Evolutionary conservation across 2,113 vertebrate genomes (phyloP).

Genomic region (Corythornis cristatus): DNA sequence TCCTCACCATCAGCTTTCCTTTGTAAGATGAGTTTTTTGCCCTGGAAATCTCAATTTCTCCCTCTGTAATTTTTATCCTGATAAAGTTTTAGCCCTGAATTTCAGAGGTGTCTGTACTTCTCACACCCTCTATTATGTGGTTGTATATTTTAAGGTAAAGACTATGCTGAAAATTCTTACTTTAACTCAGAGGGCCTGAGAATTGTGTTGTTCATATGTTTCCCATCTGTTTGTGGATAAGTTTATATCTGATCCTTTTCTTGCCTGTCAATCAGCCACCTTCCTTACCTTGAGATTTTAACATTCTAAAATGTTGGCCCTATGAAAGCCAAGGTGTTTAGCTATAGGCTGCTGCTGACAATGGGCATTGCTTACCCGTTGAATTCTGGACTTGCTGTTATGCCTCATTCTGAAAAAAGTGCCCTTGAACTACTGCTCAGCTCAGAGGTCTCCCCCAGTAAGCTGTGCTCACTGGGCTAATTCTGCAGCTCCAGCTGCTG

Average conservation of each 20-base stretch:
- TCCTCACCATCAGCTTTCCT: background rate
- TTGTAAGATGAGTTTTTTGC: background rate
- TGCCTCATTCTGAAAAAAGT: background rate
- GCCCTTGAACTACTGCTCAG: background rate
- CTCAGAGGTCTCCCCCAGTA: background rate
- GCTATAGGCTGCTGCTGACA: background rate
- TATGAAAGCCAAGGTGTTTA: background rate
- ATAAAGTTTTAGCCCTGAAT: background rate
- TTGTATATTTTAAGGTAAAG: background rate
- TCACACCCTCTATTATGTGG: accelerated
- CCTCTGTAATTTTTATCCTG: background rate
- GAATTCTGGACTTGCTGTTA: background rate
- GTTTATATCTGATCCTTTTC: background rate
- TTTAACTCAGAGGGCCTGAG: background rate
- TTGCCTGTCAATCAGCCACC: background rate
- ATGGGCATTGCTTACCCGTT: background rate
- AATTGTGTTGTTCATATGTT: background rate
- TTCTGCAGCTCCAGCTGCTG: background rate
- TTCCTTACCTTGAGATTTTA: background rate
- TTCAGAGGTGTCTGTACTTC: background rate
- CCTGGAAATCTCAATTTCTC: background rate
- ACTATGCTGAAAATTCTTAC: background rate
- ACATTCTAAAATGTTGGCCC: background rate
- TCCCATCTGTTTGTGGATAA: background rate
- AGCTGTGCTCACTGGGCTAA: background rate